A percentile compares a stretch with the other conserved stretches of the same genome.
Evolutionary conservation across 2,113 vertebrate species (phyloP).

Genomic region (Muscicapa adusta): DNA sequence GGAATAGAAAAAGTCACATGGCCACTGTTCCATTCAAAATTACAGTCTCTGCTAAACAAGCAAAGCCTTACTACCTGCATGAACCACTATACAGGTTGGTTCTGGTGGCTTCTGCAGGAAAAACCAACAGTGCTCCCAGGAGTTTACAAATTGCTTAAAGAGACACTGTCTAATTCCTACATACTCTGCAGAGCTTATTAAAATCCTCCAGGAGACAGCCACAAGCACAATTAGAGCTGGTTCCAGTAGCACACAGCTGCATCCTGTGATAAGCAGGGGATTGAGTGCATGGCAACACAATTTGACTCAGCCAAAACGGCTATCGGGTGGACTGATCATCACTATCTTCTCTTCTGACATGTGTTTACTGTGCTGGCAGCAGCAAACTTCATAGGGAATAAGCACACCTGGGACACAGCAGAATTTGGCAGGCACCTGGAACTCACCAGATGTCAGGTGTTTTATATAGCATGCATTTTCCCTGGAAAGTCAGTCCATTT

Average conservation of each 20-base stretch:
- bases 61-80: not conserved
- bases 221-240: not conserved
- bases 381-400: constrained; percentile 19
- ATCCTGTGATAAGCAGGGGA: constrained; percentile 31
- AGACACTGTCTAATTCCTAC: constrained; percentile 27
- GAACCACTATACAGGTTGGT: not conserved
- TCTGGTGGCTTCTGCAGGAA: not conserved
- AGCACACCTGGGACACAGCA: constrained; percentile 28
- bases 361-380: constrained; percentile 29
- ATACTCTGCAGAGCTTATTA: constrained; percentile 24
- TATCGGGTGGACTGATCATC: not conserved
- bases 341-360: not conserved
- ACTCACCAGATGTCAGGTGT: constrained; percentile 44
- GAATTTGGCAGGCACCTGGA: constrained; percentile 50
- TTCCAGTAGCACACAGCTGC: constrained; percentile 49
- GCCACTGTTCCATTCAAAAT: not conserved
- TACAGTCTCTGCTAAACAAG: not conserved
- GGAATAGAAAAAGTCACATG: not conserved
- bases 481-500: not conserved
- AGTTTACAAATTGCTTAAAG: constrained; percentile 35
- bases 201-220: constrained; percentile 43
- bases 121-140: not conserved
- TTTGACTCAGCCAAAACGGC: not conserved
- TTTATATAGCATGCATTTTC: not conserved
- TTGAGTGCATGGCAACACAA: not conserved